Percentiles rank a stretch among this genome's conserved stretches.
These are phyloP conservation scores for Pantherophis guttatus DNA, from an alignment of 2,113 vertebrate species.

Conservation along the genomic window DNA sequence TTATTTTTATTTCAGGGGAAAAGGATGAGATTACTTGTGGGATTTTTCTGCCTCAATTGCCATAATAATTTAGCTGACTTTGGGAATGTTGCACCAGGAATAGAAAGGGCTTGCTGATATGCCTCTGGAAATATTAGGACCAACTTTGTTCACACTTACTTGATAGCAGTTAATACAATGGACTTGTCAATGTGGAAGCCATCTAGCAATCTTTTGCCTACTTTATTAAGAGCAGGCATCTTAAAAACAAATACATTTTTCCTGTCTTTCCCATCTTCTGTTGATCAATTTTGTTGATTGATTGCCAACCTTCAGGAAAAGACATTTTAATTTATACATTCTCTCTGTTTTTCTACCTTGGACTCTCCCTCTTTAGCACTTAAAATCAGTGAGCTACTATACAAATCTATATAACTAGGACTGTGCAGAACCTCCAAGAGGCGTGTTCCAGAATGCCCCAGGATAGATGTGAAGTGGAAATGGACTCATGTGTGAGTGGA, in stretches of 20 bases:
- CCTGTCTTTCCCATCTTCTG: background rate
- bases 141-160: background rate
- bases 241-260: background rate
- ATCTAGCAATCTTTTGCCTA: background rate
- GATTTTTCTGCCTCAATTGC: background rate
- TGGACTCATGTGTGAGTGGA: background rate
- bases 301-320: background rate
- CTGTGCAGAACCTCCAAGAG: background rate
- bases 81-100: background rate
- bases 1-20: background rate
- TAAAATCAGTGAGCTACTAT: background rate
- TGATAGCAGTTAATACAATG: background rate
- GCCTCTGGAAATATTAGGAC: background rate
- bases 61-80: background rate
- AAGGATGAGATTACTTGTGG: background rate
- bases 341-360: background rate
- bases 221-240: background rate
- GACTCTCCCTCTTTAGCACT: background rate
- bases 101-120: background rate
- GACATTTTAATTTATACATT: background rate
- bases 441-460: background rate
- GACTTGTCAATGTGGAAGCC: background rate
- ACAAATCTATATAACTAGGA: background rate
- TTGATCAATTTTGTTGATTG: background rate
- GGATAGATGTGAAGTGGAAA: background rate